Conservation (phyloP, 2,797 vertebrate genomes). For the Artibeus jamaicensis region DNA sequence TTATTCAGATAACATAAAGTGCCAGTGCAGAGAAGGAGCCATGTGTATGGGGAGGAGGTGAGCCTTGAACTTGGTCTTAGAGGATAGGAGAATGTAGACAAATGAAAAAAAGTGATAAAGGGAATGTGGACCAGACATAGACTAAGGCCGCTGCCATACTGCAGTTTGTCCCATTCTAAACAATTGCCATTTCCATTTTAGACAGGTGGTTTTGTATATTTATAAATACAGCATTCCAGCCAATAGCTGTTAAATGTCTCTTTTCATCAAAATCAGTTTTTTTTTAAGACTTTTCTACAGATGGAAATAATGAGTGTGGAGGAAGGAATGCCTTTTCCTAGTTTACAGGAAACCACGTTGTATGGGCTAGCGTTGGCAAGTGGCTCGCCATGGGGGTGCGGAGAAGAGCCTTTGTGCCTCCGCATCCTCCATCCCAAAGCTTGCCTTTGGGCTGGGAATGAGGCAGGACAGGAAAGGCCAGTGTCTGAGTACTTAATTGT, state of each 20-base stretch:
- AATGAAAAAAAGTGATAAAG: not conserved
- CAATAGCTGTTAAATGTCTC: not conserved
- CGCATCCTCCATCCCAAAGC: not conserved
- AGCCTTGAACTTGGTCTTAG: not conserved
- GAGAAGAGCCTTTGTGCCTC: not conserved
- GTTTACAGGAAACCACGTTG: not conserved
- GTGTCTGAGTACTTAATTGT: not conserved
- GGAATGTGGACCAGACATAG: not conserved
- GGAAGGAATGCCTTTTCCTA: not conserved
- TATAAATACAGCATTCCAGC: not conserved
- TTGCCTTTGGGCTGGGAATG: not conserved
- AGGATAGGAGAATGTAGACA: not conserved
- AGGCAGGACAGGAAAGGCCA: not conserved
- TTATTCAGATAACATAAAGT: not conserved
- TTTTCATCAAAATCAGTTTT: not conserved
- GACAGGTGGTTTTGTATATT: not conserved
- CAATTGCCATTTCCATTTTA: not conserved
- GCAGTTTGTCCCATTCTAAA: not conserved
- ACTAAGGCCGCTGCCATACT: not conserved
- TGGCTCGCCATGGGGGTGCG: not conserved
- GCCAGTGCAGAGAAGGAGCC: not conserved
- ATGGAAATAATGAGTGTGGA: not conserved
- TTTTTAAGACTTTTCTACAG: not conserved
- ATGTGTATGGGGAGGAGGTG: not conserved
- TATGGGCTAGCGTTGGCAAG: not conserved